These are phyloP conservation scores for Pogonocichla stellata DNA, from an alignment of 2,113 vertebrate species.

Conservation along the genomic window DNA sequence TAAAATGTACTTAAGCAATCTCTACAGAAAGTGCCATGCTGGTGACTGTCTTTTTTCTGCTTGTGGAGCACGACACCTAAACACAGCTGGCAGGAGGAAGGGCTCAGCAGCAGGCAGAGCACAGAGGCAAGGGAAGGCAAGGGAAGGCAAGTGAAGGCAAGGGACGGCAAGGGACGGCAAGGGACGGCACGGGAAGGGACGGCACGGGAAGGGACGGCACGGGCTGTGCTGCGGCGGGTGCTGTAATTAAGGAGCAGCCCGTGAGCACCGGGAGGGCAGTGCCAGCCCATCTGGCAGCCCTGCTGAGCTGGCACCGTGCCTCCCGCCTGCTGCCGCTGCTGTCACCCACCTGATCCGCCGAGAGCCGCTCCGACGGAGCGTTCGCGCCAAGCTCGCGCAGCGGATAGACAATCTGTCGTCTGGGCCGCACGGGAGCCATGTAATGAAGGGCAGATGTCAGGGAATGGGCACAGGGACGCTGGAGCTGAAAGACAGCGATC, in stretches of 20 bases:
- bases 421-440: conserved; percentile 89
- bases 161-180: too few species aligned
- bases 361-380: conserved; percentile 85
- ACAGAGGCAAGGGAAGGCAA: too few species aligned
- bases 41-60: not conserved
- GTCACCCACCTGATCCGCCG: conserved; percentile 85
- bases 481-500: conserved; percentile 75
- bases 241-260: conserved; percentile 80
- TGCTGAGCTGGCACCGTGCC: conserved; percentile 68
- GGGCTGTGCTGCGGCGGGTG: too few species aligned
- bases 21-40: not conserved
- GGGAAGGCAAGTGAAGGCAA: too few species aligned
- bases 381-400: conserved; percentile 91
- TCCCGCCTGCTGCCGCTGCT: conserved; percentile 74
- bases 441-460: conserved; percentile 86
- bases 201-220: too few species aligned
- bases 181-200: too few species aligned
- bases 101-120: too few species aligned
- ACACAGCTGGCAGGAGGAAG: not conserved
- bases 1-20: not conserved
- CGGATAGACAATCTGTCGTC: conserved; percentile 94
- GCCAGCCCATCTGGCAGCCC: conserved; percentile 78
- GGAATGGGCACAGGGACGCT: conserved; percentile 82
- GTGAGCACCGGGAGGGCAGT: conserved; percentile 53
- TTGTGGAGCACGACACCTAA: not conserved